Evolutionary conservation across 1,140 invertebrate genomes (phyloP).

Genomic region (Matsumurasca onukii): DNA sequence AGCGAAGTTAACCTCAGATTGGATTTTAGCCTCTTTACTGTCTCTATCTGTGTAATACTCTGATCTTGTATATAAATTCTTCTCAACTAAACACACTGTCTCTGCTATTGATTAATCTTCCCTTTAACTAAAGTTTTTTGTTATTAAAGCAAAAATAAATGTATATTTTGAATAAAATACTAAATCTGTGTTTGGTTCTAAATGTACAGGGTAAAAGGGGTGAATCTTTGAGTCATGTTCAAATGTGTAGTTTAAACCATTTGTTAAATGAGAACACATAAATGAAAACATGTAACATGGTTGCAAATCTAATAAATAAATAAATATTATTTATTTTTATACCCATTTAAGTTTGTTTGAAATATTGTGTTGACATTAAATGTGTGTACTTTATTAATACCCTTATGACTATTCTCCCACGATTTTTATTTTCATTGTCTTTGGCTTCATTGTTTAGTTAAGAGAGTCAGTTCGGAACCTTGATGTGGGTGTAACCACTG

Average conservation of each 20-base stretch:
- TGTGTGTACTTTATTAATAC: background rate
- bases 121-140: background rate
- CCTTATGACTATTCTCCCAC: no score
- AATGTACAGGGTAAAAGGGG: constrained; percentile 13
- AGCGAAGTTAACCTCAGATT: no score
- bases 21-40: background rate
- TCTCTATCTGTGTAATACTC: background rate
- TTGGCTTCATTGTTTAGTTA: no score
- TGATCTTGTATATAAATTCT: background rate
- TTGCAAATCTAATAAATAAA: constrained; percentile 24
- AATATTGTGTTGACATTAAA: constrained; percentile 16
- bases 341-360: background rate
- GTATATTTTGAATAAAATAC: constrained; percentile 17
- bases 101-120: background rate
- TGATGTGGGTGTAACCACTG: no score
- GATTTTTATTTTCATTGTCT: no score
- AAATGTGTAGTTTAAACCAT: constrained; percentile 20
- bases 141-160: background rate
- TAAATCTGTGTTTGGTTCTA: constrained; percentile 24
- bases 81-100: background rate
- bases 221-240: background rate
- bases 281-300: constrained; percentile 14
- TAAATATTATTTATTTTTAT: constrained; percentile 28
- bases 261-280: constrained; percentile 10
- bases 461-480: no score